Evolutionary conservation across 2,797 vertebrate species (phyloP).

Genomic region (Remorina albescens): DNA sequence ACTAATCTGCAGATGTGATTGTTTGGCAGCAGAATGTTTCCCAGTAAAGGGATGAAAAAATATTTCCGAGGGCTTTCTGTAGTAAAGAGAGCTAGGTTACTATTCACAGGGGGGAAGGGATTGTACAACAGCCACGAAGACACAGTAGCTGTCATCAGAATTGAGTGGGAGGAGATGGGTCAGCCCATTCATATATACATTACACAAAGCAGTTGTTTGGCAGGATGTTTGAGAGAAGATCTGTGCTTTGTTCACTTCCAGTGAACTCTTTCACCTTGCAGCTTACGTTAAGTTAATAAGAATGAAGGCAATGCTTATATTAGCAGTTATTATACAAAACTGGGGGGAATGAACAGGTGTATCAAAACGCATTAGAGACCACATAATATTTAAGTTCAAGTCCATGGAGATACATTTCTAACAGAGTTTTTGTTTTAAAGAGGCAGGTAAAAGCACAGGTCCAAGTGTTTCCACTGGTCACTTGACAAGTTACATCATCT

Average conservation of each 20-base stretch:
- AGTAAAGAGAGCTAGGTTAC: constrained; percentile 43
- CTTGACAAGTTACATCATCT: constrained; percentile 1
- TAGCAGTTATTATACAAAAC: no score
- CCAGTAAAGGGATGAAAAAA: constrained; percentile 51
- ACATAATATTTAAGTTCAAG: background rate
- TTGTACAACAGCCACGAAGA: constrained; percentile 30
- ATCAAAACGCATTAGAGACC: background rate
- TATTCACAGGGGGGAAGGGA: constrained; percentile 46
- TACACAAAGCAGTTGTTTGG: constrained; percentile 1
- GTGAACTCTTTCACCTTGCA: background rate
- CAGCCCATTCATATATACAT: constrained; percentile 14
- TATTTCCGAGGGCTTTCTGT: constrained; percentile 40
- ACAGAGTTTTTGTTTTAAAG: constrained; percentile 1
- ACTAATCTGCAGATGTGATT: constrained; percentile 31
- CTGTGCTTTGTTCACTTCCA: background rate
- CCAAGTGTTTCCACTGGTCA: constrained; percentile 8
- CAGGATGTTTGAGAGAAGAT: background rate
- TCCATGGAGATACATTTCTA: constrained; percentile 2
- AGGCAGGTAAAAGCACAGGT: background rate
- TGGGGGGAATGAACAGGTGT: background rate
- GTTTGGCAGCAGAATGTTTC: constrained; percentile 36
- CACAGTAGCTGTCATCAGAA: constrained; percentile 14
- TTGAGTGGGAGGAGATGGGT: constrained; percentile 23
- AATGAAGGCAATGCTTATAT: background rate
- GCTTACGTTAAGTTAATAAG: background rate